Evolutionary conservation across 2,888 invertebrate species (phyloP).

Genomic region (Harmothoe impar): DNA sequence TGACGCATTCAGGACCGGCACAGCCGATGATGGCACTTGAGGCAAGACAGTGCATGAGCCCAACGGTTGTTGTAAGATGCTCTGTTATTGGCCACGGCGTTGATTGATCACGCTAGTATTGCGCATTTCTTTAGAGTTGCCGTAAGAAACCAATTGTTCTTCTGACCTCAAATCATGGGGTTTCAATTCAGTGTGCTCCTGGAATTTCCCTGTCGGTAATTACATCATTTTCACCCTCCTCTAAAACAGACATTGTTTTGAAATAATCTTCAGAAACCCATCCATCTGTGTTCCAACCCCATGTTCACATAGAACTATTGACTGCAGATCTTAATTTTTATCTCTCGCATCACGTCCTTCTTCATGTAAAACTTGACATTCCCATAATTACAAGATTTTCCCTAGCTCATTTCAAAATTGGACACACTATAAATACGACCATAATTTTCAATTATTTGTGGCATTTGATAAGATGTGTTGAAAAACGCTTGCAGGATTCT

Average conservation of each 20-base stretch:
- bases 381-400: too few species aligned
- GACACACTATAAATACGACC: too few species aligned
- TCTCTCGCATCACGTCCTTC: background rate
- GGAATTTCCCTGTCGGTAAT: background rate
- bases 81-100: background rate
- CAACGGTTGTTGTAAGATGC: background rate
- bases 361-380: background rate
- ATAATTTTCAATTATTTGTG: too few species aligned
- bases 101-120: conserved; percentile 29
- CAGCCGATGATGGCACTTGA: background rate
- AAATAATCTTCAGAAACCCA: background rate
- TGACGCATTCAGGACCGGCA: too few species aligned
- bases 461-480: too few species aligned
- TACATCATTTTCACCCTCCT: background rate
- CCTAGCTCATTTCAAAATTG: too few species aligned
- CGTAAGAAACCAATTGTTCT: background rate
- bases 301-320: too few species aligned
- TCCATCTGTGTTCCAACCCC: background rate
- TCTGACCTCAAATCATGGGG: conserved; percentile 11
- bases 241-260: background rate
- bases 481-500: too few species aligned
- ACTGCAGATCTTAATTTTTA: too few species aligned
- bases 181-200: background rate
- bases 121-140: background rate
- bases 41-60: background rate